Evolutionary conservation across 2,888 invertebrate species (phyloP).

Genomic region (Phymatocera aterrima): DNA sequence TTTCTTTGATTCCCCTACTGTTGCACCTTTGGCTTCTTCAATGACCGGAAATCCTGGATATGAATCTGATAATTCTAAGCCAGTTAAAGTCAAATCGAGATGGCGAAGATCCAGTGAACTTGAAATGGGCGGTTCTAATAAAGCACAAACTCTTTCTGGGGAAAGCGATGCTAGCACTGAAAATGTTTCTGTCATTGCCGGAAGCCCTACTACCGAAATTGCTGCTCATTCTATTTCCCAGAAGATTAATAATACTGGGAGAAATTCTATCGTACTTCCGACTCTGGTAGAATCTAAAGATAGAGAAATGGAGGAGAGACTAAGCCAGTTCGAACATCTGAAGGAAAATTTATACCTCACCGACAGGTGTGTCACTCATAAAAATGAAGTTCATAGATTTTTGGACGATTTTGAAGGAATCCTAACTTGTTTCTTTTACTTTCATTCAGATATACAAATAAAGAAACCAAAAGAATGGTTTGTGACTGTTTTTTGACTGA

Average conservation of each 20-base stretch:
- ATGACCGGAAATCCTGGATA: slow-evolving; percentile 63
- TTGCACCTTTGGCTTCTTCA: slow-evolving; percentile 60
- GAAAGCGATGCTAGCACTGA: slow-evolving; percentile 27
- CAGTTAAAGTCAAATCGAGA: slow-evolving; percentile 87
- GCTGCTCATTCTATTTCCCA: slow-evolving; percentile 74
- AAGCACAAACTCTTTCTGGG: background rate
- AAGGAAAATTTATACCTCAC: slow-evolving; percentile 91
- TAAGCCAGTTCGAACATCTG: slow-evolving; percentile 87
- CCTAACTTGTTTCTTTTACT: background rate
- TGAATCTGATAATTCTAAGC: slow-evolving; percentile 76
- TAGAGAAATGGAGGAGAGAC: slow-evolving; percentile 77
- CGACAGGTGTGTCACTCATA: slow-evolving; percentile 78
- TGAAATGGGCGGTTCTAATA: slow-evolving; percentile 77
- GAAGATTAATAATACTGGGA: slow-evolving; percentile 68
- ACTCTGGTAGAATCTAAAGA: slow-evolving; percentile 77
- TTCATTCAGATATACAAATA: slow-evolving; percentile 82
- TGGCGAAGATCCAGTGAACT: slow-evolving; percentile 87
- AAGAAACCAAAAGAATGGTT: slow-evolving; percentile 94
- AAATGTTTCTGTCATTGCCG: slow-evolving; percentile 35
- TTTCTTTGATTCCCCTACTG: slow-evolving; percentile 60
- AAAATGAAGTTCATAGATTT: background rate
- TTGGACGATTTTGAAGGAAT: background rate
- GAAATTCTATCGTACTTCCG: slow-evolving; percentile 64
- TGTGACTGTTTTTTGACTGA: slow-evolving; percentile 96
- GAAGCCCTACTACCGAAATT: background rate